phyloP scores from a whole-genome alignment of 2,888 invertebrate genomes.

The Macaria liturata region DNA sequence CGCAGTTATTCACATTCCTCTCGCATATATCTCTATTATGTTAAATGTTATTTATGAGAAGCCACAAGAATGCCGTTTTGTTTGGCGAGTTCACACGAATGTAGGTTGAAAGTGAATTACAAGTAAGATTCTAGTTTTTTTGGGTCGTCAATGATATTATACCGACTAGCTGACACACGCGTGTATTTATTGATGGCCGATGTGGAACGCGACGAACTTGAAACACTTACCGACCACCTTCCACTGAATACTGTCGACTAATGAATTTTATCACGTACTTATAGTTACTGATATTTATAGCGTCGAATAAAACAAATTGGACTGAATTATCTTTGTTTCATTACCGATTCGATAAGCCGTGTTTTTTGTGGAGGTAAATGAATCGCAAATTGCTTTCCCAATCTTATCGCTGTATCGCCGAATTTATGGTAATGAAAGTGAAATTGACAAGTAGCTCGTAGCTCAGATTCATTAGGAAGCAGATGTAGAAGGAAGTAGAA shows the following conservation, averaged over 20 bases:
- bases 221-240: conserved; percentile 17
- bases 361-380: conserved; percentile 27
- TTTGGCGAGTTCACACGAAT: conserved; percentile 30
- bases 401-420: conserved; percentile 26
- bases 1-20: conserved; percentile 22
- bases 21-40: conserved; percentile 17
- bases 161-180: conserved; percentile 26
- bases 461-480: no score
- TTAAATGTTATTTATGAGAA: conserved; percentile 23
- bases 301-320: conserved; percentile 46
- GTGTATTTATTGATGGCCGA: conserved; percentile 24
- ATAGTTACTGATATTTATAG: conserved; percentile 41
- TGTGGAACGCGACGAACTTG: conserved; percentile 26
- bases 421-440: conserved; percentile 29
- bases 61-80: conserved; percentile 27
- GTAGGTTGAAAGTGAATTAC: conserved; percentile 36
- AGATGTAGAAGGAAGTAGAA: background rate
- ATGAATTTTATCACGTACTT: conserved; percentile 25
- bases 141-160: conserved; percentile 33
- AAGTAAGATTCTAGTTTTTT: conserved; percentile 31
- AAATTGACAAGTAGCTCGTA: conserved; percentile 24
- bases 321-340: conserved; percentile 47
- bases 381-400: conserved; percentile 26
- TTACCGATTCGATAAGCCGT: conserved; percentile 34
- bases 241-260: conserved; percentile 10